A percentile compares a stretch with the other conserved stretches of the same genome.
These are phyloP conservation scores for Ophioderma brevispina DNA, from an alignment of 35 echinoderm and acorn worm genomes.

Conservation along the genomic window DNA sequence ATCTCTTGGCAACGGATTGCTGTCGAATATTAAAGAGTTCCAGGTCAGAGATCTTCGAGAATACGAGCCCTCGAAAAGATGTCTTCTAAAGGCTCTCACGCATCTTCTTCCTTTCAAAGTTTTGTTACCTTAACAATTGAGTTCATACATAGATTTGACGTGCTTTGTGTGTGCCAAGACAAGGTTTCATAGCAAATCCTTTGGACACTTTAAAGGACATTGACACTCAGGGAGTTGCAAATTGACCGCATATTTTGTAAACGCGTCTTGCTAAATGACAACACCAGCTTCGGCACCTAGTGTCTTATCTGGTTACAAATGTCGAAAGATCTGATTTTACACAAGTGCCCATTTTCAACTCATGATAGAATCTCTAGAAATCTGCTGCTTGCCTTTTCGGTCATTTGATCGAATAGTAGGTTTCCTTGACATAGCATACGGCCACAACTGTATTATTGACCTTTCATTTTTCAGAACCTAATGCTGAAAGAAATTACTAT, in stretches of 20 bases:
- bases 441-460: not conserved
- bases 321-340: not conserved
- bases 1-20: not conserved
- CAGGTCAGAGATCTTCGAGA: not conserved
- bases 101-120: not conserved
- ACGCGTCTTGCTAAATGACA: not conserved
- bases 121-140: not conserved
- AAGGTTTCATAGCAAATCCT: not conserved
- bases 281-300: not conserved
- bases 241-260: not conserved
- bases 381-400: not conserved
- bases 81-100: not conserved
- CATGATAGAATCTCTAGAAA: not conserved
- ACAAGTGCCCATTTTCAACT: not conserved
- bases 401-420: not conserved
- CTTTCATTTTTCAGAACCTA: not conserved
- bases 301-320: not conserved
- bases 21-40: not conserved
- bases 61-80: not conserved
- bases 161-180: not conserved
- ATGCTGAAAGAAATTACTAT: not conserved
- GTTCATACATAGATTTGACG: not conserved
- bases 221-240: not conserved
- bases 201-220: not conserved
- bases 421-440: not conserved